phyloP scores from a whole-genome alignment of 2,797 vertebrate species.

The Semotilus atromaculatus region DNA sequence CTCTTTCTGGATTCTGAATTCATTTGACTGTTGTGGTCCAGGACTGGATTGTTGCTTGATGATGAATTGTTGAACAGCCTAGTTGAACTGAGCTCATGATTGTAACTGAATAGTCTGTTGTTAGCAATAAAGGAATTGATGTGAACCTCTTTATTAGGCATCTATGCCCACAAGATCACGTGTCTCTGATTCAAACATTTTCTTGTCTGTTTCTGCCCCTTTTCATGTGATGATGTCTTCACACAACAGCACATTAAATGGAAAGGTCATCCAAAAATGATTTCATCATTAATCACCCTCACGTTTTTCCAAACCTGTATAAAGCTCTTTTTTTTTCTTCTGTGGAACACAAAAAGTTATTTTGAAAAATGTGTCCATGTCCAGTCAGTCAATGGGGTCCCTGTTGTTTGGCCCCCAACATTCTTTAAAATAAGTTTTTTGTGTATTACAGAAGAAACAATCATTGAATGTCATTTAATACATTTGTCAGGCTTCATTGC shows the following conservation, averaged over 20 bases:
- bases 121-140: background rate
- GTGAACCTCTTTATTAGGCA: background rate
- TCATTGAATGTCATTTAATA: background rate
- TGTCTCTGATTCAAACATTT: background rate
- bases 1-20: background rate
- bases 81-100: background rate
- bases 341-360: background rate
- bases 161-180: background rate
- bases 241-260: background rate
- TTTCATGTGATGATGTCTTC: background rate
- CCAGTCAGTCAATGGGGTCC: background rate
- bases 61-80: background rate
- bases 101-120: background rate
- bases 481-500: background rate
- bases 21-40: background rate
- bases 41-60: background rate
- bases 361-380: background rate
- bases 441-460: background rate
- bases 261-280: background rate
- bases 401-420: background rate
- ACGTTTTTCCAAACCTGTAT: background rate
- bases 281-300: background rate
- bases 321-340: background rate
- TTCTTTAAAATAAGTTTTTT: background rate
- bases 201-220: background rate